Conservation (phyloP, 2,113 vertebrate genomes). For the Syngnathus typhle region DNA sequence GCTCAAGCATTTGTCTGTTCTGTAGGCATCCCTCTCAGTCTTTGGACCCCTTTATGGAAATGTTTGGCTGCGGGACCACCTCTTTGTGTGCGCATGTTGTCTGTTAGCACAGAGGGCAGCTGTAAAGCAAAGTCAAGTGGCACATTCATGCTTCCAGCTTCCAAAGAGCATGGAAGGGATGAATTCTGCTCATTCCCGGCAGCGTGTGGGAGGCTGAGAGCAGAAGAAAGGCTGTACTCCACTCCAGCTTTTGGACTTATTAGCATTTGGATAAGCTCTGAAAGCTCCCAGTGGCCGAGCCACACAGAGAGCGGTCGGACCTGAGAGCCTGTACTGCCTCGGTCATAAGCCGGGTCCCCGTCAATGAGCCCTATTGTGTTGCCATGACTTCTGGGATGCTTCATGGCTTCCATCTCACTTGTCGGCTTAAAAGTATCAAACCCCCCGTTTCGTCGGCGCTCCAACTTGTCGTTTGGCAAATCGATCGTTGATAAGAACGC, state of each 20-base stretch:
- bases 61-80: constrained; percentile 40
- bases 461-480: constrained; percentile 45
- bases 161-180: constrained; percentile 41
- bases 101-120: constrained; percentile 54
- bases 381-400: constrained; percentile 46
- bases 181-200: constrained; percentile 54
- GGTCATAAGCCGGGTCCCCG: constrained; percentile 44
- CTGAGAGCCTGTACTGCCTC: constrained; percentile 40
- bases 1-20: constrained; percentile 58
- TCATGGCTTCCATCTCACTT: constrained; percentile 47
- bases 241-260: constrained; percentile 66
- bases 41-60: constrained; percentile 64
- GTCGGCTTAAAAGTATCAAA: constrained; percentile 45
- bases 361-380: constrained; percentile 67
- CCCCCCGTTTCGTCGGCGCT: constrained; percentile 36
- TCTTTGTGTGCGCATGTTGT: constrained; percentile 46
- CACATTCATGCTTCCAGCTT: constrained; percentile 57
- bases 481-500: constrained; percentile 47
- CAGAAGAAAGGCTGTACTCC: constrained; percentile 59
- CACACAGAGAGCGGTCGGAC: constrained; percentile 54
- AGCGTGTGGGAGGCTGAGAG: constrained; percentile 62
- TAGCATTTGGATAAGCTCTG: constrained; percentile 70
- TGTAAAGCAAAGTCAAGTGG: constrained; percentile 64
- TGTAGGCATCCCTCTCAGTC: constrained; percentile 43
- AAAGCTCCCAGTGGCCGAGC: constrained; percentile 57